Evolutionary conservation across 1,140 invertebrate species (phyloP), one percentile per base, ranked within the genome.

Genomic region (Drosophila carrolli): DNA sequence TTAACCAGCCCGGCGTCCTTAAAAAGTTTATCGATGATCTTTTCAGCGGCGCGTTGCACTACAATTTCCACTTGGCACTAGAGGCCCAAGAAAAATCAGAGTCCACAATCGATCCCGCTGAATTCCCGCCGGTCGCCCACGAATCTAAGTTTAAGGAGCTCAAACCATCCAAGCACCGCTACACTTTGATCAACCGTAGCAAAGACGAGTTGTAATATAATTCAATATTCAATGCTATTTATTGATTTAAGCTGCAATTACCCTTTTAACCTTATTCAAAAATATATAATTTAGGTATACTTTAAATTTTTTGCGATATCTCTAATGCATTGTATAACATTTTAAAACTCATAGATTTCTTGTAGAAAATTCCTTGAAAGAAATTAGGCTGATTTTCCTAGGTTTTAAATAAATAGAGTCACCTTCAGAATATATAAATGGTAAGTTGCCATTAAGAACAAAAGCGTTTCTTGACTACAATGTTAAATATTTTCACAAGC

Each of bases 121-220:
- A 9, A 4, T n/a, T 16, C 1, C 40, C 44, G 10, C 27, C n/a
- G 2, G 35, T 29, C 9, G 5, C 14, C 5, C 57, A 57, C 11
- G 44, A 68, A 8, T 86, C 83, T 0, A 88, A 88, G 40, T 82
- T 86, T 48, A 86, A 79, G 48, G 47, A 65, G 3, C 55, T 88
- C 3, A 3, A 47, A 35, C 75, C 75, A 3, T 86, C 83, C 4
- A 88, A 75, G 44, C 44, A 66, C 35, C 75, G 75, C 4, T 86
- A 86, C 8, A 79, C 83, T 2, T 59, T 81, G 23, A 8, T 60
- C 5, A 70, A 46, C 8, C 38, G 6, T 10, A 9, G 23, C 0
- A 73, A 40, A 10, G 83, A 88, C 5, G 83, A 86, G 57, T 56
- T 86, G 43, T 85, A 56, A 67, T n/a, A 1, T 29, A 16, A 9